A percentile compares a stretch with the other conserved stretches of the same genome.
Evolutionary conservation across 2,888 invertebrate species (phyloP).

Genomic region (Caenorhabditis drosophilae): DNA sequence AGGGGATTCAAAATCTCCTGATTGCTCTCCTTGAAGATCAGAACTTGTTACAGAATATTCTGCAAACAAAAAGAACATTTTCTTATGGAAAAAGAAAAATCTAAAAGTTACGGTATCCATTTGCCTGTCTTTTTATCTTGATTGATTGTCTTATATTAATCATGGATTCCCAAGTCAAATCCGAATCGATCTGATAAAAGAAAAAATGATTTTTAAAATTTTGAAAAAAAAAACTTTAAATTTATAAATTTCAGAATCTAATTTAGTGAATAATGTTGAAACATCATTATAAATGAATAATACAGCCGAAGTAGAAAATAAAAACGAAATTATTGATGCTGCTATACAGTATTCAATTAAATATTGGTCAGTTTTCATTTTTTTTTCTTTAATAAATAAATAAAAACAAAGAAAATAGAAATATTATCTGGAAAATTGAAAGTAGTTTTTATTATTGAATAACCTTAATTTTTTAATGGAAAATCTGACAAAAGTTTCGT

Average conservation of each 20-base stretch:
- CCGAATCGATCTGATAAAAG: conserved; percentile 13
- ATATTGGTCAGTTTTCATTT: not conserved
- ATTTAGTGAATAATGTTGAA: conserved; percentile 16
- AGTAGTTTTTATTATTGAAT: not conserved
- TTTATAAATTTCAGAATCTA: conserved; percentile 24
- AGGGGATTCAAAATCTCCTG: not conserved
- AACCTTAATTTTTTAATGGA: not conserved
- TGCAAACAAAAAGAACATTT: too few species aligned
- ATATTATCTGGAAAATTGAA: not conserved
- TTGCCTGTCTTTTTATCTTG: conserved; percentile 9
- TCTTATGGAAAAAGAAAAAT: too few species aligned
- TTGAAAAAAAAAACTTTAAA: too few species aligned
- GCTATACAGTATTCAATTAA: conserved; percentile 1
- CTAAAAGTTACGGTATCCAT: conserved; percentile 19
- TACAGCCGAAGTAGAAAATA: conserved; percentile 12
- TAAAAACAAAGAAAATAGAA: not conserved
- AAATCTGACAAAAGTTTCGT: too few species aligned
- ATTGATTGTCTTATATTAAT: not conserved
- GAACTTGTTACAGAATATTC: not conserved
- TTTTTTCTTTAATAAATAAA: not conserved
- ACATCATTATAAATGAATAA: conserved; percentile 19
- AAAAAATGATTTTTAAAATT: not conserved
- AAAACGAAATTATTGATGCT: conserved; percentile 16
- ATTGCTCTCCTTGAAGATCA: not conserved
- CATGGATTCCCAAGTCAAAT: conserved; percentile 24